A percentile compares a stretch with the other conserved stretches of the same genome.
phyloP scores from a whole-genome alignment of 2,113 vertebrate genomes.

The Fulica atra region DNA sequence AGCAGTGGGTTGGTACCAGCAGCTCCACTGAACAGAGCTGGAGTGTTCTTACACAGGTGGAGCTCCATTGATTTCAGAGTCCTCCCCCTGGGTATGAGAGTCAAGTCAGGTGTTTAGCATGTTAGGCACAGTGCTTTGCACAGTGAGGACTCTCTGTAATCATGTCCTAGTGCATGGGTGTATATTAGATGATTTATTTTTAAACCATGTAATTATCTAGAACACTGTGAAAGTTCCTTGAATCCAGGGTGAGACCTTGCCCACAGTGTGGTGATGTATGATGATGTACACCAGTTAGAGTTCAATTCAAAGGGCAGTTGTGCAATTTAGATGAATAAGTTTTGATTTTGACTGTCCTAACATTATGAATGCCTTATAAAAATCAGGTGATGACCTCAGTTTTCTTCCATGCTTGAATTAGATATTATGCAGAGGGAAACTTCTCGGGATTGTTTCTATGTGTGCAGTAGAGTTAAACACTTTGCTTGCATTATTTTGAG shows the following conservation, averaged over 20 bases:
- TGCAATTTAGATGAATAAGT: not conserved
- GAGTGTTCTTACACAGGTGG: not conserved
- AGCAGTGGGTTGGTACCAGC: not conserved
- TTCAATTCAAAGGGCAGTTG: not conserved
- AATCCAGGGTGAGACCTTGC: not conserved
- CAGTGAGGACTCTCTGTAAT: not conserved
- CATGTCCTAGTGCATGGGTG: not conserved
- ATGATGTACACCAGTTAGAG: not conserved
- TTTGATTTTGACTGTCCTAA: not conserved
- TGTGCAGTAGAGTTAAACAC: not conserved
- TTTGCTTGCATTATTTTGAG: not conserved
- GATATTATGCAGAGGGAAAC: not conserved
- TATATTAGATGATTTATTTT: slow-evolving; percentile 4
- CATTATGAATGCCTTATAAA: not conserved
- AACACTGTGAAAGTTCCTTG: not conserved
- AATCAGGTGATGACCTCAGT: not conserved
- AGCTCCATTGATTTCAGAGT: not conserved
- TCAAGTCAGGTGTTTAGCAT: not conserved
- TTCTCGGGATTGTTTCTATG: not conserved
- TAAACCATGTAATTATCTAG: not conserved
- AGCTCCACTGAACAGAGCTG: not conserved
- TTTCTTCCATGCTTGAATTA: not conserved
- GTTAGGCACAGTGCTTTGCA: not conserved
- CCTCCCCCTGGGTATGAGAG: not conserved
- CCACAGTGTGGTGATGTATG: not conserved